A percentile compares a stretch with the other conserved stretches of the same genome.
Conservation (phyloP, 1,140 invertebrate species). For the Spodoptera frugiperda region DNA sequence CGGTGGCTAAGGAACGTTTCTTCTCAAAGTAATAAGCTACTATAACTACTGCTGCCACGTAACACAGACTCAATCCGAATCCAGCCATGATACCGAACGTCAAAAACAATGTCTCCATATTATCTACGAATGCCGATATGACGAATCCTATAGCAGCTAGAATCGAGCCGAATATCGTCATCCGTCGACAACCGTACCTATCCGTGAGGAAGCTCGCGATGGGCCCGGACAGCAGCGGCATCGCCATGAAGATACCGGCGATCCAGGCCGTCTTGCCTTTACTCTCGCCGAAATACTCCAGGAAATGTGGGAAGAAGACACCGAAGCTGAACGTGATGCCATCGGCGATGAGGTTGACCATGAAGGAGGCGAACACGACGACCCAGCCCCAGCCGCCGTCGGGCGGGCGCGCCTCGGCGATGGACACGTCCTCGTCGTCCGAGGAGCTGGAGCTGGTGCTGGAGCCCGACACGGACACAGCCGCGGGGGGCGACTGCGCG, state of each 20-base stretch:
- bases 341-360: conserved; percentile 96
- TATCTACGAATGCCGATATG: conserved; percentile 91
- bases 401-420: conserved; percentile 89
- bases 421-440: conserved; percentile 88
- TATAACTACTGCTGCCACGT: conserved; percentile 96
- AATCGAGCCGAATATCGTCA: conserved; percentile 93
- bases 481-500: conserved; percentile 76
- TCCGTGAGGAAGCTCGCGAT: conserved; percentile 95
- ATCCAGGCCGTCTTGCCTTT: conserved; percentile 97
- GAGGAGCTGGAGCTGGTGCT: conserved; percentile 85
- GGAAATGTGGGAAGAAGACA: conserved; percentile 93
- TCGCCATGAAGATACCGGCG: conserved; percentile 95
- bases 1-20: conserved; percentile 96
- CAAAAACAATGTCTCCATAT: conserved; percentile 92
- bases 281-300: conserved; percentile 92
- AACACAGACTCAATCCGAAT: conserved; percentile 94
- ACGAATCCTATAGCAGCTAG: conserved; percentile 93
- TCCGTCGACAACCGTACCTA: conserved; percentile 92
- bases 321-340: conserved; percentile 96
- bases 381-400: conserved; percentile 94
- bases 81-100: conserved; percentile 95
- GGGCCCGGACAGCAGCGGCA: conserved; percentile 95
- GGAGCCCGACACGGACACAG: conserved; percentile 83
- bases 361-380: conserved; percentile 93
- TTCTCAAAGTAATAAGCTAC: conserved; percentile 99